Percentiles rank a stretch among this genome's conserved stretches.
Evolutionary conservation across 1,140 invertebrate genomes (phyloP).

Genomic region (Papilio machaon): DNA sequence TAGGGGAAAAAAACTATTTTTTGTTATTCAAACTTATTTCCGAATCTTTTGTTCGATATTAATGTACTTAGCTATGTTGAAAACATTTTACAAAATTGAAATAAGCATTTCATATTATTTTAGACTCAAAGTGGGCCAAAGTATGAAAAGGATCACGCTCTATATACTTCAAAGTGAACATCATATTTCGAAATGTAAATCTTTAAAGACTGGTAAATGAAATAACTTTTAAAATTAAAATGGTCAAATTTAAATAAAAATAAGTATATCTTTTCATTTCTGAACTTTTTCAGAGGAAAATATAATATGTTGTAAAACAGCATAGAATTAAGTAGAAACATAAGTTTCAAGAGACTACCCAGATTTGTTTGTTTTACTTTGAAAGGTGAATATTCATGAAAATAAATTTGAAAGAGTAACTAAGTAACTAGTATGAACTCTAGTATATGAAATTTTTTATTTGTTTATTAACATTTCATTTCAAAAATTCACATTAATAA

Average conservation of each 20-base stretch:
- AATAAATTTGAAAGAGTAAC: background rate
- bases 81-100: constrained; percentile 7
- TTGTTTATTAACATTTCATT: background rate
- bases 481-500: too few relatives aligned
- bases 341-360: constrained; percentile 3
- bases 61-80: background rate
- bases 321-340: background rate
- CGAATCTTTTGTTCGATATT: too few relatives aligned
- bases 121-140: constrained; percentile 30
- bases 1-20: too few relatives aligned
- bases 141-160: constrained; percentile 20
- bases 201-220: background rate
- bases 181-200: constrained; percentile 6
- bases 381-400: constrained; percentile 10
- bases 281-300: constrained; percentile 8
- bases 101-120: constrained; percentile 10
- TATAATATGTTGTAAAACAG: constrained; percentile 20
- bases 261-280: background rate
- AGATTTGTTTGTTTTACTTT: background rate
- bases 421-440: background rate
- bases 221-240: constrained; percentile 24
- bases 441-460: constrained; percentile 3
- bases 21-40: too few relatives aligned
- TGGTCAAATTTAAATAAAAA: constrained; percentile 14
- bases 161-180: constrained; percentile 20